Conservation (phyloP, 2,888 invertebrate genomes). For the Trisateles emortualis region DNA sequence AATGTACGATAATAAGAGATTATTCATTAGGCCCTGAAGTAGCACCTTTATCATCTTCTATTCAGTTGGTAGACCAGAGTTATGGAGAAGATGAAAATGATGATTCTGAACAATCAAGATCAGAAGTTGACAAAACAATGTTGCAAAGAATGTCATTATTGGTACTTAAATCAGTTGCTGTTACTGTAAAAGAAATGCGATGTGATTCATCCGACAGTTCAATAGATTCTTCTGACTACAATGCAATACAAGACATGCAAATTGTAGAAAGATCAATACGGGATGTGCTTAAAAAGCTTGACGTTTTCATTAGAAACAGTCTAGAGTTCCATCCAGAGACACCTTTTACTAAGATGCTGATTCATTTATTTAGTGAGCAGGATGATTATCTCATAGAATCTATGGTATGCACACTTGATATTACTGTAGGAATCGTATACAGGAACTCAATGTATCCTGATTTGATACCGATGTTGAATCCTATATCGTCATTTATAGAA, state of each 20-base stretch:
- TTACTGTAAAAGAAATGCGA: conserved; percentile 95
- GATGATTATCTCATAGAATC: conserved; percentile 96
- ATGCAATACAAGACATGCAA: conserved; percentile 95
- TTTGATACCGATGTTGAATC: conserved; percentile 93
- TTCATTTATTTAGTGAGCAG: conserved; percentile 95
- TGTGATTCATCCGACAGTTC: conserved; percentile 95
- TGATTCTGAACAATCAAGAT: conserved; percentile 69
- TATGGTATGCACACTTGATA: conserved; percentile 96
- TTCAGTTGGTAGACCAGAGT: conserved; percentile 79
- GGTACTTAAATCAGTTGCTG: conserved; percentile 95
- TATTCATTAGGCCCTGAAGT: conserved; percentile 74
- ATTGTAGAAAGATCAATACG: conserved; percentile 94
- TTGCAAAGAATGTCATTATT: conserved; percentile 95
- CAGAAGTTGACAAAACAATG: conserved; percentile 91
- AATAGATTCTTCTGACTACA: conserved; percentile 93
- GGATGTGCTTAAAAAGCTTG: conserved; percentile 93
- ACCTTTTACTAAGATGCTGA: conserved; percentile 94
- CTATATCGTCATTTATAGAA: conserved; percentile 94
- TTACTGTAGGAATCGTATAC: conserved; percentile 94
- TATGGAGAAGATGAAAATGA: conserved; percentile 79
- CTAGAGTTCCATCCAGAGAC: conserved; percentile 96
- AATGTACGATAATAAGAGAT: conserved; percentile 72
- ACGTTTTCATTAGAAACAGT: conserved; percentile 92
- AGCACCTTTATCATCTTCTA: conserved; percentile 68
- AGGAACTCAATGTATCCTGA: conserved; percentile 93